phyloP scores from a whole-genome alignment of 1,140 invertebrate species.

The Muscidifurax raptorellus region DNA sequence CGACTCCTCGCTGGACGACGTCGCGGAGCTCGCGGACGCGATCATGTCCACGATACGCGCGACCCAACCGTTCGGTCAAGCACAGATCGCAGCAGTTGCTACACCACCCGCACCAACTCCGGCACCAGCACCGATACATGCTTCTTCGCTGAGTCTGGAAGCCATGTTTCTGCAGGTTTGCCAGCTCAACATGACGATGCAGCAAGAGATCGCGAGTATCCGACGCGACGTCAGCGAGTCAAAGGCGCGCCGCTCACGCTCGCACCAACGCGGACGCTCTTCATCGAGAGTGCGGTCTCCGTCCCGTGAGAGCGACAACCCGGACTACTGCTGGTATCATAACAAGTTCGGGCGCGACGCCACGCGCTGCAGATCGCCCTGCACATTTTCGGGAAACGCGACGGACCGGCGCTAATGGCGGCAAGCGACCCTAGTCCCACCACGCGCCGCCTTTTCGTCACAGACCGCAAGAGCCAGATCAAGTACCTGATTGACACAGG shows the following conservation, averaged over 20 bases:
- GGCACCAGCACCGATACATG: too few species aligned
- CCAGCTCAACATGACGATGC: neutral
- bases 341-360: neutral
- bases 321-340: constrained; percentile 30
- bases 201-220: neutral
- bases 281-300: neutral
- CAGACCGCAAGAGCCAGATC: constrained; percentile 9
- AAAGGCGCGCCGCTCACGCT: neutral
- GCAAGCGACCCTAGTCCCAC: constrained; percentile 28
- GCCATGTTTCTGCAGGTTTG: neutral
- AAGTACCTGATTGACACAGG: constrained; percentile 52
- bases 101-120: too few species aligned
- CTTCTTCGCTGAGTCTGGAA: too few species aligned
- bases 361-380: constrained; percentile 28
- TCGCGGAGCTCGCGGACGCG: constrained; percentile 69
- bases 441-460: constrained; percentile 47
- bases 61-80: neutral
- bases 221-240: neutral
- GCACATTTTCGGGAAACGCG: constrained; percentile 43
- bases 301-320: neutral
- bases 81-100: neutral
- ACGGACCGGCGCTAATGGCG: constrained; percentile 32
- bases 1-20: constrained; percentile 37
- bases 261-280: neutral
- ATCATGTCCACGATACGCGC: constrained; percentile 61